Evolutionary conservation across 2,888 invertebrate species (phyloP).

Genomic region (Watsonalla cultraria): DNA sequence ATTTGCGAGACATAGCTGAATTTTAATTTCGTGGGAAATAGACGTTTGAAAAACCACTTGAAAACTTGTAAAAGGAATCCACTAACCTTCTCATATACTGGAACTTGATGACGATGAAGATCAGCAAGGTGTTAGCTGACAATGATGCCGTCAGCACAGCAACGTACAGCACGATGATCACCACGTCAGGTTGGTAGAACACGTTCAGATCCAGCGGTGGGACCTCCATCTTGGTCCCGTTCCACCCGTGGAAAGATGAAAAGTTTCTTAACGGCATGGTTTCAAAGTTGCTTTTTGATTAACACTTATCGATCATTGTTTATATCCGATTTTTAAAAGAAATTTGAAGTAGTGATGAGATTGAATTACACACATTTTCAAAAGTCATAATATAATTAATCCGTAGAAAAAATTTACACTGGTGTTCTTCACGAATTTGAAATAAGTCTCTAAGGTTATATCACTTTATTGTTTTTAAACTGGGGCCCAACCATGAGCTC

Average conservation of each 20-base stretch:
- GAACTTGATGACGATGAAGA: constrained; percentile 84
- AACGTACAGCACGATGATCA: constrained; percentile 81
- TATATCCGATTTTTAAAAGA: too few relatives aligned
- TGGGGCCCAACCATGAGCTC: too few relatives aligned
- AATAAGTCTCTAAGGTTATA: too few relatives aligned
- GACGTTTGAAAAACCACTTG: neutral
- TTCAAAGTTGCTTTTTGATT: neutral
- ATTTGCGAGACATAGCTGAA: too few relatives aligned
- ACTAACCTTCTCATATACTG: constrained; percentile 86
- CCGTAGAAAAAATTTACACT: too few relatives aligned
- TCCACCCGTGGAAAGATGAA: constrained; percentile 31
- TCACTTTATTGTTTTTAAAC: too few relatives aligned
- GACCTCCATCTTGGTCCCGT: constrained; percentile 36
- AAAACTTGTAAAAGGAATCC: neutral
- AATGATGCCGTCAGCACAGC: constrained; percentile 82
- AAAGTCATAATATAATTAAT: too few relatives aligned
- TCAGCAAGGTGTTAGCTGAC: constrained; percentile 82
- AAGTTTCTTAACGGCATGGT: constrained; percentile 12
- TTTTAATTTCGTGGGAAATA: too few relatives aligned
- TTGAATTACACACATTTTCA: too few relatives aligned
- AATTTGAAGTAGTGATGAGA: too few relatives aligned
- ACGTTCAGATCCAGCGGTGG: constrained; percentile 54
- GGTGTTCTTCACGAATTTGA: too few relatives aligned
- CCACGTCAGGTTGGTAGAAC: constrained; percentile 62
- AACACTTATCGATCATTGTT: too few relatives aligned